Evolutionary conservation across 2,797 vertebrate genomes (phyloP), one percentile per base, ranked within the genome.

Genomic region (Echiichthys vipera): DNA sequence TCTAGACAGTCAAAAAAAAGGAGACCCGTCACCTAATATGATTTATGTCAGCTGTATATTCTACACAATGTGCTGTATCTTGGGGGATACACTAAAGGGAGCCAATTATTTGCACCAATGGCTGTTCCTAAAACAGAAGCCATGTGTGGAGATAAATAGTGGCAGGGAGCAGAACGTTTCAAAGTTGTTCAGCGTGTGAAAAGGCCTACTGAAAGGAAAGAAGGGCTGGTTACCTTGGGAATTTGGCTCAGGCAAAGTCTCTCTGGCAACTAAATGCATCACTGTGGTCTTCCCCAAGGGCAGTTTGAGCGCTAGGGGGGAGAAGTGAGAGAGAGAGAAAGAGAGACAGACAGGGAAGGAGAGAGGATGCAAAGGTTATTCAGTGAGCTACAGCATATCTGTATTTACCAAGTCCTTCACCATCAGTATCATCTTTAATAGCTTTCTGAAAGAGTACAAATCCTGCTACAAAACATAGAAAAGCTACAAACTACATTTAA

Each of bases 191-290:
- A 71, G 83, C 34, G 34, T 80, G 87, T 89, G 88, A 91, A 91
- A 65, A 89, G 77, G 74, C 47, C 58, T 2, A 11, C 71, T 88
- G 82, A 81, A 81, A 84, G 69, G 72, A 67, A 73, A 82, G 74
- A 47, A 27, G 68, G 62, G 85, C 79, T 68, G 84, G 94, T 79
- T 96, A 99, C 98, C 98, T 98, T 99, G 98, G 93, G 98, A 99
- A 92, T 99, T 99, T 93, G 98, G 98, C 92, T 99, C 98, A 80
- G 98, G 98, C 95, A 99, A 94, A 22, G 97, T 99, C 94, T 99
- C 98, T 95, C 98, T 96, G 93, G 98, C 97, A 94, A 99, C 98
- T 96, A 99, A 96, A 95, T 99, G 98, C 98, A 99, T 99, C 94
- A 99, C 98, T 85, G 97, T 98, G 88, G 97, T 98, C 95, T 96